Conservation (phyloP, 2,888 invertebrate species). For the Synanthedon tipuliformis region DNA sequence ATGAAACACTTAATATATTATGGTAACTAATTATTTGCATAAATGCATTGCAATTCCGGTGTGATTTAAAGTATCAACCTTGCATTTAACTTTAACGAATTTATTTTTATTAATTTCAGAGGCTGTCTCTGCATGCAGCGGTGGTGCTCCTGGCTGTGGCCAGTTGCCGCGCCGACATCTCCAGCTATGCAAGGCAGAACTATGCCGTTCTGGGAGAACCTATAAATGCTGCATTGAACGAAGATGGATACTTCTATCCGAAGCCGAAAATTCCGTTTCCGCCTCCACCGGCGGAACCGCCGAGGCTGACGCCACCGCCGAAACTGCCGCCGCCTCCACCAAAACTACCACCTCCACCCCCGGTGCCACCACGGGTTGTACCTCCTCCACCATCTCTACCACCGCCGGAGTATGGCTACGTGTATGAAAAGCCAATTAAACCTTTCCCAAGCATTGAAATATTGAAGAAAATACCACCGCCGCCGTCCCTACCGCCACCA, state of each 20-base stretch:
- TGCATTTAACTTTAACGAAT: neutral
- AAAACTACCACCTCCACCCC: conserved; percentile 5
- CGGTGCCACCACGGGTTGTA: conserved; percentile 10
- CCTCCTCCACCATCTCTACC: conserved; percentile 7
- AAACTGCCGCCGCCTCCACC: conserved; percentile 4
- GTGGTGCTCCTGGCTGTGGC: conserved; percentile 51
- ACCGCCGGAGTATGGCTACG: conserved; percentile 1
- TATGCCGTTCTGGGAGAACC: conserved; percentile 51
- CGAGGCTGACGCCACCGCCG: conserved; percentile 4
- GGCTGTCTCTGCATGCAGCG: conserved; percentile 62
- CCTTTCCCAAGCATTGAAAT: neutral
- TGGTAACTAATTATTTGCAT: neutral
- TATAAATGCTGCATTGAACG: conserved; percentile 44
- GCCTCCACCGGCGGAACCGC: conserved; percentile 27
- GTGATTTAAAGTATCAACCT: neutral
- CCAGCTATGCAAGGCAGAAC: conserved; percentile 41
- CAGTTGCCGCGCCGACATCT: conserved; percentile 41
- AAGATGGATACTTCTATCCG: conserved; percentile 63
- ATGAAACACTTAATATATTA: too few species aligned
- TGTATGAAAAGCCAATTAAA: neutral
- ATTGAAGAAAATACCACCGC: neutral
- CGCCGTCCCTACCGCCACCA: neutral
- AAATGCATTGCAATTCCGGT: neutral
- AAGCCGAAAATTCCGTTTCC: conserved; percentile 55
- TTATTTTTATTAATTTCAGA: conserved; percentile 34